These are phyloP conservation scores for Sebastes minor DNA, from an alignment of 2,797 vertebrate genomes.

Conservation along the genomic window DNA sequence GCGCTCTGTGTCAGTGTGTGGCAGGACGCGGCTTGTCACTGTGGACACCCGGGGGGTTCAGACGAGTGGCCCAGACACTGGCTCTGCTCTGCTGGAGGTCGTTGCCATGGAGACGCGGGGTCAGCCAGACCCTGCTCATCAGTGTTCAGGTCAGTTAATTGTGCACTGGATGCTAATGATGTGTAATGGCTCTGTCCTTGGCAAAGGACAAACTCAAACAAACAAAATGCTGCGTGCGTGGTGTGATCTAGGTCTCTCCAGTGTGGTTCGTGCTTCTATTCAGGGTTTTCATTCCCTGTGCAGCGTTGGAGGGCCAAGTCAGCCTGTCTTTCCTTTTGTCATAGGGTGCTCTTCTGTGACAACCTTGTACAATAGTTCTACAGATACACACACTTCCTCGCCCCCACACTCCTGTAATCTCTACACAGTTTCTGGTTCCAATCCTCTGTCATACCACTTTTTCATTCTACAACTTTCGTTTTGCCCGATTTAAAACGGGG, in stretches of 20 bases:
- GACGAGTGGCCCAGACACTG: constrained; percentile 73
- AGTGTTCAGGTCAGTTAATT: constrained; percentile 74
- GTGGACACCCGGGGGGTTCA: constrained; percentile 39
- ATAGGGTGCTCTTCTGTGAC: constrained; percentile 73
- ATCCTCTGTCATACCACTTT: constrained; percentile 2
- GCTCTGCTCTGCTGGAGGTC: constrained; percentile 77
- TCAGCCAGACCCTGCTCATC: constrained; percentile 79
- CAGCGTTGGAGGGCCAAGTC: constrained; percentile 33
- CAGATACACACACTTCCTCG: constrained; percentile 59
- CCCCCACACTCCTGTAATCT: constrained; percentile 11
- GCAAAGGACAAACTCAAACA: constrained; percentile 21
- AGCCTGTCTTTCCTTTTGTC: constrained; percentile 63
- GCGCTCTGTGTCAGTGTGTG: constrained; percentile 65
- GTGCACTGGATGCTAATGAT: constrained; percentile 37
- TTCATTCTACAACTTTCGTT: constrained; percentile 19
- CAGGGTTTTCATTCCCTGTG: constrained; percentile 58
- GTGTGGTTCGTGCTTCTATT: constrained; percentile 19
- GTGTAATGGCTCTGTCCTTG: constrained; percentile 45
- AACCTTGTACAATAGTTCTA: constrained; percentile 74
- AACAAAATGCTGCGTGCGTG: background rate
- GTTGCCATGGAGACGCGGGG: constrained; percentile 75
- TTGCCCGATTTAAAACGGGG: constrained; percentile 3
- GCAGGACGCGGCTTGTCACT: constrained; percentile 57
- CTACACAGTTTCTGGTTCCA: background rate
- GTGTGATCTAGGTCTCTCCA: background rate